These are phyloP conservation scores for Chaenogobius annularis DNA, from an alignment of 2,113 vertebrate genomes.

Conservation along the genomic window DNA sequence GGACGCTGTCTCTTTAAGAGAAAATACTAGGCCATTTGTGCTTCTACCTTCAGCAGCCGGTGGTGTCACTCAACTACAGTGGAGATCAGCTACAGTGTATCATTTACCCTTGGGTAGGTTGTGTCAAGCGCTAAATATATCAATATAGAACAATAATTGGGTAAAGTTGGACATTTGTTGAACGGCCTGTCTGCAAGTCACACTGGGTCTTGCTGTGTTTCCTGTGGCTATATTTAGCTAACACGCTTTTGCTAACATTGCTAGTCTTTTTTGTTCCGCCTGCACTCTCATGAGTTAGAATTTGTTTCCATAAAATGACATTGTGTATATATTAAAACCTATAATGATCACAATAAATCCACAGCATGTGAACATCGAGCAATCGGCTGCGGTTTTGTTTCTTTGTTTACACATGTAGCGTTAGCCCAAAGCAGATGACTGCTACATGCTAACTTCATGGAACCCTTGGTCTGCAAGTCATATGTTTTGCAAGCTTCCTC, in stretches of 20 bases:
- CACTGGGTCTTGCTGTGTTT: conserved; percentile 5
- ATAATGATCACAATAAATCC: not conserved
- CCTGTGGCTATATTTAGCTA: conserved; percentile 62
- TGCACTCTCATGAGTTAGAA: not conserved
- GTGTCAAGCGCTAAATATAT: not conserved
- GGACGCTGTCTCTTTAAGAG: conserved; percentile 69
- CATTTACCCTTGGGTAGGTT: conserved; percentile 68
- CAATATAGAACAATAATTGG: not conserved
- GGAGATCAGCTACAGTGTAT: conserved; percentile 39
- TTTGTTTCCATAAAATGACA: not conserved
- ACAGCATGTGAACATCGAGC: rapidly evolving
- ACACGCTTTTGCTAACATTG: conserved; percentile 37
- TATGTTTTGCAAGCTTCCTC: not conserved
- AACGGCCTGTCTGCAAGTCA: not conserved
- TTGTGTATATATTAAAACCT: not conserved
- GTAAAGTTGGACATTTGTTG: rapidly evolving
- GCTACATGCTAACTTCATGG: not conserved
- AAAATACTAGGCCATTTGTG: conserved; percentile 67
- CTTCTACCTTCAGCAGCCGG: conserved; percentile 68
- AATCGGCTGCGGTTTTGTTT: conserved; percentile 10
- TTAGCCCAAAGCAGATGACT: conserved; percentile 14
- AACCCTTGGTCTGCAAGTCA: not conserved
- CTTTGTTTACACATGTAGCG: conserved; percentile 70
- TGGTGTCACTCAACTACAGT: conserved; percentile 73
- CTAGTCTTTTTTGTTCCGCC: conserved; percentile 25